Evolutionary conservation across 1,140 invertebrate species (phyloP).

Genomic region (Brachionus manjavacas): DNA sequence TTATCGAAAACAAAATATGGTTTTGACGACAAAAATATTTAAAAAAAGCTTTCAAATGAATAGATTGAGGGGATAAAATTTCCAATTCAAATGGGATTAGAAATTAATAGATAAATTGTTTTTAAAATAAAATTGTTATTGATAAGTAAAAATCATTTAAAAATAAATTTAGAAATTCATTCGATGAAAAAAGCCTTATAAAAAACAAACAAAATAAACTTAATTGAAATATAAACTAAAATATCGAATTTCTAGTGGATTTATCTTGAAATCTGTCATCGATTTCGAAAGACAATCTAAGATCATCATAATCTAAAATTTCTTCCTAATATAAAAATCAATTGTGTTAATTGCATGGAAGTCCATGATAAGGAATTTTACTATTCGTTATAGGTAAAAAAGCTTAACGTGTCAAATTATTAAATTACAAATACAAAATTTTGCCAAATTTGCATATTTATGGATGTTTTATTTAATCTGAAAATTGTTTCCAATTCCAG

Average conservation of each 20-base stretch:
- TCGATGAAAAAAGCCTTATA: not conserved
- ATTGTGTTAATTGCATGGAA: not conserved
- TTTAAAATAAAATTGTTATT: not conserved
- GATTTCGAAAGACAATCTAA: not conserved
- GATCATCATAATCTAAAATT: not conserved
- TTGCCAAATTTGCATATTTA: not conserved
- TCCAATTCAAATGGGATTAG: not conserved
- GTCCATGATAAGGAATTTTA: not conserved
- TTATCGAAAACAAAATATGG: too few species aligned
- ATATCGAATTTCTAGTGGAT: not conserved
- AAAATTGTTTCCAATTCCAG: not conserved
- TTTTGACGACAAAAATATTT: too few species aligned
- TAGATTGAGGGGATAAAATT: not conserved
- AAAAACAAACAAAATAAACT: not conserved
- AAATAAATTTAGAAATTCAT: not conserved
- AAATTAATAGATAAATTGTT: not conserved
- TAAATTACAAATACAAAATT: not conserved
- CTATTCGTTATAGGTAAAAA: too few species aligned
- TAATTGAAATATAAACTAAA: not conserved
- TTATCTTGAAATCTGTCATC: not conserved
- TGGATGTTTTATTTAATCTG: not conserved
- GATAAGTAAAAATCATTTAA: too few species aligned
- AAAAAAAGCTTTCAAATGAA: not conserved
- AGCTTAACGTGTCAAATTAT: not conserved
- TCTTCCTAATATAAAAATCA: not conserved